These are phyloP conservation scores for Hippocampus kuda DNA, from an alignment of 2,797 vertebrate species.

Conservation along the genomic window DNA sequence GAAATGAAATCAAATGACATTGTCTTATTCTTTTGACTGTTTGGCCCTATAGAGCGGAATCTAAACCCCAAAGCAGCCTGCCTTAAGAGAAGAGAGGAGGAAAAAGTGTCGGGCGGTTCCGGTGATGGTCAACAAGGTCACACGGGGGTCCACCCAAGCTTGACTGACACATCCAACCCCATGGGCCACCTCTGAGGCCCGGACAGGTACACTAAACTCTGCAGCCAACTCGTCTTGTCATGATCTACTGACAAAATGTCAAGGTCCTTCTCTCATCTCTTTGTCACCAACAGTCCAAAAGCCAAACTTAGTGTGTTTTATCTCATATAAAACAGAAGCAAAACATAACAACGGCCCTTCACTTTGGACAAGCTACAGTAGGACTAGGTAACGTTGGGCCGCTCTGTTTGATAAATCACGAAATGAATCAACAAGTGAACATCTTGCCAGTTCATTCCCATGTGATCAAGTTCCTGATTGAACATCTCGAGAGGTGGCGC, in stretches of 20 bases:
- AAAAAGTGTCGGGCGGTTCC: constrained; percentile 88
- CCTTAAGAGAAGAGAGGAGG: constrained; percentile 98
- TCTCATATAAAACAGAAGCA: not conserved
- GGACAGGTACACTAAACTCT: constrained; percentile 56
- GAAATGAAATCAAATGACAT: no score
- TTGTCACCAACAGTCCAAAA: constrained; percentile 2
- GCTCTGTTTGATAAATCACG: constrained; percentile 1
- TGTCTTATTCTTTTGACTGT: not conserved
- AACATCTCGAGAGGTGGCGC: not conserved
- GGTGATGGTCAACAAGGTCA: constrained; percentile 81
- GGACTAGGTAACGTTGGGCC: not conserved
- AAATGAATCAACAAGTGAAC: constrained; percentile 1
- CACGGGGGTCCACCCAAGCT: constrained; percentile 82
- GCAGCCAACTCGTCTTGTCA: not conserved
- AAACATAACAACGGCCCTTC: not conserved
- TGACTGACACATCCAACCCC: constrained; percentile 92
- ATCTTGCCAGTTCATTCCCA: not conserved
- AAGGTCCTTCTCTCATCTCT: not conserved
- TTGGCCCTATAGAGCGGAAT: constrained; percentile 77
- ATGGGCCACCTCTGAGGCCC: constrained; percentile 95
- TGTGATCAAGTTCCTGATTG: not conserved
- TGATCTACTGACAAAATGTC: not conserved
- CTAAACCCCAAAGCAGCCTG: constrained; percentile 99
- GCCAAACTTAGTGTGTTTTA: not conserved
- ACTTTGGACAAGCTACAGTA: not conserved